phyloP scores from a whole-genome alignment of 1,140 invertebrate species.

The Zaprionus lachaisei region DNA sequence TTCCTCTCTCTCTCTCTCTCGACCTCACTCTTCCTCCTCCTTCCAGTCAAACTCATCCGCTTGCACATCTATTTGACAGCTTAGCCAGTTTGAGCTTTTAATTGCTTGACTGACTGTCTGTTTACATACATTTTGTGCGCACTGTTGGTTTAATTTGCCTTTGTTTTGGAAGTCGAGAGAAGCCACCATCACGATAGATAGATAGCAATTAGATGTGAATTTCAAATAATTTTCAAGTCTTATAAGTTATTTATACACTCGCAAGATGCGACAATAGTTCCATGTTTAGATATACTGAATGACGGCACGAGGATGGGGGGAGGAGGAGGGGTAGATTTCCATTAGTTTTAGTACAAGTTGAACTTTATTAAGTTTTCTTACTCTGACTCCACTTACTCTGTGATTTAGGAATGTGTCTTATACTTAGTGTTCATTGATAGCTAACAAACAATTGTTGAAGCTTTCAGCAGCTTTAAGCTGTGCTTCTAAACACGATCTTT shows the following conservation, averaged over 20 bases:
- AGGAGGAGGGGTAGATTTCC: background rate
- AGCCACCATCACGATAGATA: background rate
- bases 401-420: too few relatives aligned
- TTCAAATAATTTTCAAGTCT: slow-evolving; percentile 1
- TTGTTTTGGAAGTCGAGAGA: slow-evolving; percentile 1
- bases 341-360: background rate
- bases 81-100: slow-evolving; percentile 44
- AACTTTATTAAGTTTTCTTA: background rate
- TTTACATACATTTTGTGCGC: slow-evolving; percentile 38
- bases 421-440: too few relatives aligned
- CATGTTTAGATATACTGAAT: background rate
- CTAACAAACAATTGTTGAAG: too few relatives aligned
- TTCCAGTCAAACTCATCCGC: background rate
- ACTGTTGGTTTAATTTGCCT: slow-evolving; percentile 22
- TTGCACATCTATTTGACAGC: slow-evolving; percentile 20
- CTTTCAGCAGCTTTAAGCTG: too few relatives aligned
- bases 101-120: slow-evolving; percentile 42
- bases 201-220: slow-evolving; percentile 9
- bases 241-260: background rate
- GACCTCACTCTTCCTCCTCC: background rate
- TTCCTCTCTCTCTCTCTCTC: background rate
- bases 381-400: background rate
- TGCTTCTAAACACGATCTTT: too few relatives aligned
- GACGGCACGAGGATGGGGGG: background rate
- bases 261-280: background rate